A percentile compares a stretch with the other conserved stretches of the same genome.
phyloP scores from a whole-genome alignment of 2,797 vertebrate genomes.

The Odontamblyopus lacepedii region DNA sequence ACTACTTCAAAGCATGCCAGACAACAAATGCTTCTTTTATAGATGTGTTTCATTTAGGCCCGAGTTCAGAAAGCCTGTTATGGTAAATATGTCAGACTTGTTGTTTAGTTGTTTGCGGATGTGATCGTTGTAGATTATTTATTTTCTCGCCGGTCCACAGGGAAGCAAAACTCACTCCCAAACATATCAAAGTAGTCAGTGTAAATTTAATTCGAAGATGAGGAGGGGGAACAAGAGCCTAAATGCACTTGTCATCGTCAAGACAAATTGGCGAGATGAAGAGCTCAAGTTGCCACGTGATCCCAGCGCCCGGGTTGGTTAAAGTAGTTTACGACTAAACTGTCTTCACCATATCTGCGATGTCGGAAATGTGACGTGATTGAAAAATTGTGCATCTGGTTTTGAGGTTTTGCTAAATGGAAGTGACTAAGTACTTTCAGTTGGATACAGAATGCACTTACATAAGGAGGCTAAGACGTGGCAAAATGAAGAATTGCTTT shows the following conservation, averaged over 20 bases:
- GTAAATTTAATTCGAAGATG: constrained; percentile 74
- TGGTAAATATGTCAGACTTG: constrained; percentile 81
- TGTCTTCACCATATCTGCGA: constrained; percentile 55
- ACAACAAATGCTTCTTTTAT: constrained; percentile 83
- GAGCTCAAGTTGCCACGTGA: constrained; percentile 53
- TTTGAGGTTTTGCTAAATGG: constrained; percentile 33
- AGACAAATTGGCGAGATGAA: constrained; percentile 62
- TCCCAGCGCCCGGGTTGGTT: constrained; percentile 56
- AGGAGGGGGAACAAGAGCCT: constrained; percentile 69
- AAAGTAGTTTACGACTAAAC: constrained; percentile 56
- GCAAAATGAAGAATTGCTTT: not conserved
- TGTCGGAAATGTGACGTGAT: constrained; percentile 44
- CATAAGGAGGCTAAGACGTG: constrained; percentile 1
- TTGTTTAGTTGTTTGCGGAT: constrained; percentile 71
- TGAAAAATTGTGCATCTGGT: constrained; percentile 46
- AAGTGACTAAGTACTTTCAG: constrained; percentile 33
- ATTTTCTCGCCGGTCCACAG: constrained; percentile 70
- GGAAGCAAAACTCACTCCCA: constrained; percentile 76
- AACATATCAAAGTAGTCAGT: constrained; percentile 75
- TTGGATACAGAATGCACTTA: not conserved
- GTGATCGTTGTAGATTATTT: constrained; percentile 77
- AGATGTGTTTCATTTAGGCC: constrained; percentile 78
- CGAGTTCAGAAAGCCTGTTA: constrained; percentile 75
- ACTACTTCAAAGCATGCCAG: constrained; percentile 76
- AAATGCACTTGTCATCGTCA: constrained; percentile 71